Percentiles rank a stretch among this genome's conserved stretches.
Conservation (phyloP, 2,113 vertebrate genomes). For the Xiphias gladius region DNA sequence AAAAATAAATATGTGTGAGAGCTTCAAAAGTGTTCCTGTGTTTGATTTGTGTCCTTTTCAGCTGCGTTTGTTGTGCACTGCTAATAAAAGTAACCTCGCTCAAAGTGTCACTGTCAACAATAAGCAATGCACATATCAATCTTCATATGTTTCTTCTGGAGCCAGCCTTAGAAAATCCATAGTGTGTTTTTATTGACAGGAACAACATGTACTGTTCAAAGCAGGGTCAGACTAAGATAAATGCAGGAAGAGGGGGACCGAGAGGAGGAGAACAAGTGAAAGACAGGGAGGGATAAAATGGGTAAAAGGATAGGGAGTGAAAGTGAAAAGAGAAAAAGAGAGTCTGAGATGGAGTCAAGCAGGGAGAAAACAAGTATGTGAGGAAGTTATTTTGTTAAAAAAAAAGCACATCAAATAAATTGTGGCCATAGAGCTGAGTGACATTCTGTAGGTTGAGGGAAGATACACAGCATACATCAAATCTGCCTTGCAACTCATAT, state of each 20-base stretch:
- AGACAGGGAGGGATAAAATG: not conserved
- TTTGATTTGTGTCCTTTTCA: slow-evolving; percentile 39
- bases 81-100: slow-evolving; percentile 63
- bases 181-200: slow-evolving; percentile 70
- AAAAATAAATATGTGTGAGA: slow-evolving; percentile 40
- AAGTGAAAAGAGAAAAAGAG: not conserved
- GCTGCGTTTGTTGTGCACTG: not conserved
- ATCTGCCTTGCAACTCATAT: slow-evolving; percentile 11
- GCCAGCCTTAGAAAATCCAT: slow-evolving; percentile 65
- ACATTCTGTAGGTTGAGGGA: slow-evolving; percentile 30
- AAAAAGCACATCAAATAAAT: slow-evolving; percentile 18
- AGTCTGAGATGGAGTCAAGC: slow-evolving; percentile 1
- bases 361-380: not conserved
- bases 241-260: slow-evolving; percentile 35
- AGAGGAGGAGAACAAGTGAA: slow-evolving; percentile 14
- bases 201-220: slow-evolving; percentile 47
- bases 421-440: slow-evolving; percentile 32
- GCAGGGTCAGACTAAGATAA: slow-evolving; percentile 68
- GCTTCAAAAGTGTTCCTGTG: slow-evolving; percentile 37
- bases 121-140: slow-evolving; percentile 67
- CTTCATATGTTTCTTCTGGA: slow-evolving; percentile 57
- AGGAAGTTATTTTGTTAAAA: slow-evolving; percentile 60
- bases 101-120: slow-evolving; percentile 64
- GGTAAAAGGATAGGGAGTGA: not conserved
- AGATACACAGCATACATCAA: not conserved